phyloP scores from a whole-genome alignment of 2,113 vertebrate species.

The Motacilla tschutschensis region DNA sequence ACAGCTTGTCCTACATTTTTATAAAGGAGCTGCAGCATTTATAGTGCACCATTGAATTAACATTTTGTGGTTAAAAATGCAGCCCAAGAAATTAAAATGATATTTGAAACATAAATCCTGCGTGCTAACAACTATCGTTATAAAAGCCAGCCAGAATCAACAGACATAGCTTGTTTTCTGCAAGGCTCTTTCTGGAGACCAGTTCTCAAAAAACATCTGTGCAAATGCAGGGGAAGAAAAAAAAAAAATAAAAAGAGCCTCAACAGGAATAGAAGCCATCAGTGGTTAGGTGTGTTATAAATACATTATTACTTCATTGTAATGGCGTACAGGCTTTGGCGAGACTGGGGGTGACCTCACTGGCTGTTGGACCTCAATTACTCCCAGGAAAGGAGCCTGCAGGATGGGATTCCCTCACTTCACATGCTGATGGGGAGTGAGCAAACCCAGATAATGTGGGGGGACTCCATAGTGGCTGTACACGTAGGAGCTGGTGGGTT shows the following conservation, averaged over 20 bases:
- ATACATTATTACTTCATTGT: slow-evolving; percentile 82
- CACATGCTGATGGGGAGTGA: not conserved
- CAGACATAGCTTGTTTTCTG: slow-evolving; percentile 77
- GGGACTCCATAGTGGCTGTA: not conserved
- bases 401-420: slow-evolving; percentile 32
- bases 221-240: slow-evolving; percentile 22
- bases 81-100: slow-evolving; percentile 78
- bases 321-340: slow-evolving; percentile 73
- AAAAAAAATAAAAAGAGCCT: not conserved
- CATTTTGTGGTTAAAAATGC: slow-evolving; percentile 74
- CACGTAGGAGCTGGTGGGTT: not conserved
- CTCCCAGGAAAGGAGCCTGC: slow-evolving; percentile 14
- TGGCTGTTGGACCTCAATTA: slow-evolving; percentile 61
- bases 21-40: slow-evolving; percentile 57
- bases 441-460: not conserved
- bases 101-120: slow-evolving; percentile 83
- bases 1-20: slow-evolving; percentile 64
- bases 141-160: slow-evolving; percentile 76
- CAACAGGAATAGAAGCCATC: slow-evolving; percentile 72
- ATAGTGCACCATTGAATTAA: slow-evolving; percentile 69
- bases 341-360: slow-evolving; percentile 74
- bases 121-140: slow-evolving; percentile 75
- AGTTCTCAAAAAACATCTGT: slow-evolving; percentile 75
- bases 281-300: slow-evolving; percentile 78
- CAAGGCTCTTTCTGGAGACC: slow-evolving; percentile 70